These are phyloP conservation scores for Globodera ellingtonae DNA, from an alignment of 1,140 invertebrate genomes.

Conservation along the genomic window DNA sequence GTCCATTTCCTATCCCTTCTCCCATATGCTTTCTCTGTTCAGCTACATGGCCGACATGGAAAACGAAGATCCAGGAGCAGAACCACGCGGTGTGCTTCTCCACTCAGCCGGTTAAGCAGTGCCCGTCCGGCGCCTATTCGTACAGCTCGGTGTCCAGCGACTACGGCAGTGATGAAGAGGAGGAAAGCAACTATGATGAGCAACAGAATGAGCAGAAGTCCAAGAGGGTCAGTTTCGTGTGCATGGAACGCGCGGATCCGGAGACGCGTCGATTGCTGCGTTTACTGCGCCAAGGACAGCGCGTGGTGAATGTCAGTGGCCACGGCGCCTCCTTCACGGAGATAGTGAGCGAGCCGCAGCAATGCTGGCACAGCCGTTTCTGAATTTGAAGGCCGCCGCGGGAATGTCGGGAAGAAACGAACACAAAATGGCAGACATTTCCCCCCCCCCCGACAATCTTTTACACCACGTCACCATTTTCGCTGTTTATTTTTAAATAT, in stretches of 20 bases:
- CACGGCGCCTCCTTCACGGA: conserved; percentile 3
- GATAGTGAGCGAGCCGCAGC: neutral
- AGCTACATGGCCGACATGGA: conserved; percentile 24
- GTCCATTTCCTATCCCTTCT: neutral
- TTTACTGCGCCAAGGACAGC: neutral
- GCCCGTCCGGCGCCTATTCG: conserved; percentile 31
- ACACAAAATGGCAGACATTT: too few species aligned
- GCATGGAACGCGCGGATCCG: conserved; percentile 13
- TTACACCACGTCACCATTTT: too few species aligned
- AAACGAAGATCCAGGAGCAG: conserved; percentile 31
- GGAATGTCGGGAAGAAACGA: too few species aligned
- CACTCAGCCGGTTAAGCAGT: conserved; percentile 41
- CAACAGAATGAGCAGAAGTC: neutral
- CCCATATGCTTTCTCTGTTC: too few species aligned
- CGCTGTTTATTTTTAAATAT: too few species aligned
- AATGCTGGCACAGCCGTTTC: neutral
- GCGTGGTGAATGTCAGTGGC: neutral
- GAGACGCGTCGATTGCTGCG: conserved; percentile 18
- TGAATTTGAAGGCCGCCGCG: neutral
- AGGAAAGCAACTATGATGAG: neutral
- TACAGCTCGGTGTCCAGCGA: neutral
- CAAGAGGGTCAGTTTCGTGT: conserved; percentile 21
- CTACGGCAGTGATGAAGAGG: neutral
- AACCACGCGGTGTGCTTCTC: conserved; percentile 54
- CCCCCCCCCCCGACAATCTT: too few species aligned